Evolutionary conservation across 2,797 vertebrate species (phyloP).

Genomic region (Crocidura indochinensis): DNA sequence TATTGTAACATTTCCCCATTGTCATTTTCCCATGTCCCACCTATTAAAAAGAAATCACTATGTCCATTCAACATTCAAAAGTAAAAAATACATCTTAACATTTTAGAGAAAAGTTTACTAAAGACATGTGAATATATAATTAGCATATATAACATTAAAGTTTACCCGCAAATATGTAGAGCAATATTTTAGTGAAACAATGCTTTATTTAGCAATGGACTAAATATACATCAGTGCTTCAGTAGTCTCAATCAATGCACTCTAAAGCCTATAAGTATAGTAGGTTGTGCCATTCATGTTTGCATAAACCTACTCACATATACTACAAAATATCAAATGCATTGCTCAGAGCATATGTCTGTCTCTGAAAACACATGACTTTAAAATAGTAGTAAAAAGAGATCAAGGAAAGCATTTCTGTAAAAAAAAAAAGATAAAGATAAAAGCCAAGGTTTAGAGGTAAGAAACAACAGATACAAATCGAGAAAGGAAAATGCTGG

Average conservation of each 20-base stretch:
- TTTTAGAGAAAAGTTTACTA: background rate
- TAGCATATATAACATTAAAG: conserved; percentile 12
- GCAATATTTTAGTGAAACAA: background rate
- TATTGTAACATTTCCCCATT: background rate
- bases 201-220: too few species aligned
- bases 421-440: background rate
- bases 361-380: too few species aligned
- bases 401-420: background rate
- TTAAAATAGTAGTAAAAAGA: background rate
- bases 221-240: too few species aligned
- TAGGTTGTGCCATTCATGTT: too few species aligned
- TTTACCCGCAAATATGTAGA: background rate
- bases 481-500: background rate
- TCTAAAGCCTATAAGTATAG: too few species aligned
- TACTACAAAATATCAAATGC: too few species aligned
- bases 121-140: background rate
- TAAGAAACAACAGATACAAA: background rate
- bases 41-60: background rate
- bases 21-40: background rate
- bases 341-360: too few species aligned
- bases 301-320: too few species aligned
- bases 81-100: too few species aligned
- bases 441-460: conserved; percentile 4
- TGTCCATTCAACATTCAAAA: background rate
- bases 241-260: too few species aligned